Conservation (phyloP, 2,113 vertebrate genomes). For the Danionella cerebrum region DNA sequence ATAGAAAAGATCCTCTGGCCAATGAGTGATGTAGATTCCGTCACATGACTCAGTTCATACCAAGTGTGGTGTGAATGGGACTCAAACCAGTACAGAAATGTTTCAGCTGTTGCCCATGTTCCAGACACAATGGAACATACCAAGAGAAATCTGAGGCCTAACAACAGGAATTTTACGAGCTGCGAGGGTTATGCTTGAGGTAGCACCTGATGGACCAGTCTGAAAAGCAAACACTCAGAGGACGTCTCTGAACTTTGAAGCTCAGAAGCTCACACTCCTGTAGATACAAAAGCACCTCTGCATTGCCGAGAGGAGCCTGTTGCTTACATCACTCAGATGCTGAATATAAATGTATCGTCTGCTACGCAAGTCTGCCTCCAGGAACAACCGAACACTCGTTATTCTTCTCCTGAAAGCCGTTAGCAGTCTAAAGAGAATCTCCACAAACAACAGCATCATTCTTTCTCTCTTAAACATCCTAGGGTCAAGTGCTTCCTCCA, state of each 20-base stretch:
- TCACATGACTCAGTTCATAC: too few species aligned
- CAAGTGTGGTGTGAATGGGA: too few species aligned
- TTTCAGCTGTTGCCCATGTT: too few species aligned
- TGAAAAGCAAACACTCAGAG: not conserved
- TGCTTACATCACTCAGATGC: not conserved
- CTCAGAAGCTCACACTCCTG: too few species aligned
- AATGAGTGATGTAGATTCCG: too few species aligned
- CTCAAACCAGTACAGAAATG: too few species aligned
- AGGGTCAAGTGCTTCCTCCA: not conserved
- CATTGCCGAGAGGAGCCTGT: not conserved
- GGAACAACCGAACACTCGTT: not conserved
- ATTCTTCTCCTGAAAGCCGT: not conserved
- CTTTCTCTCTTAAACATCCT: not conserved
- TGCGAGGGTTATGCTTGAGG: not conserved
- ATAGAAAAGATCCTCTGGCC: too few species aligned
- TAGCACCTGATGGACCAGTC: not conserved
- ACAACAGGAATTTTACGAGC: slow-evolving; percentile 12
- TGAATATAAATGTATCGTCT: not conserved
- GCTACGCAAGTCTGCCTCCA: too few species aligned
- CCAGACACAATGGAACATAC: too few species aligned
- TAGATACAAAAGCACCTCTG: not conserved
- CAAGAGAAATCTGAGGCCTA: not conserved
- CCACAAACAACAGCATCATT: not conserved
- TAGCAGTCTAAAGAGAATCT: not conserved
- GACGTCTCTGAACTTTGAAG: not conserved